Conservation (phyloP, 2,888 invertebrate genomes). For the Pandemis cinnamomeana region DNA sequence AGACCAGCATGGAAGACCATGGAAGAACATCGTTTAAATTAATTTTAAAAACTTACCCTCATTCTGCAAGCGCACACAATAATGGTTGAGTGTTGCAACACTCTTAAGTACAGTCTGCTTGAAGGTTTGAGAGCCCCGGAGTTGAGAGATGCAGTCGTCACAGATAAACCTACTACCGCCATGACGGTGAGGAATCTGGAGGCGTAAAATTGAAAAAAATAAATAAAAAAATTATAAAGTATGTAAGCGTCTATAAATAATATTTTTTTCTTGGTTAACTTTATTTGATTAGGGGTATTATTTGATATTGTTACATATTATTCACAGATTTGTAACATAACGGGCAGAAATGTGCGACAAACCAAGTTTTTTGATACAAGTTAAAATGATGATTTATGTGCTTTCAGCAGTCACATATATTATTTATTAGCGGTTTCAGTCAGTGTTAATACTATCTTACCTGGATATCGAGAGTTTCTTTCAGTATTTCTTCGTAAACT, state of each 20-base stretch:
- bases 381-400: neutral
- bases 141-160: constrained; percentile 52
- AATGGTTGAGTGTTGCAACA: constrained; percentile 21
- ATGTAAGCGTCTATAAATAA: no score
- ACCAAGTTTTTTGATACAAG: neutral
- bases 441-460: constrained; percentile 46
- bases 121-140: constrained; percentile 54
- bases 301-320: no score
- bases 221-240: no score
- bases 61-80: neutral
- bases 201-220: neutral
- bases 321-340: no score
- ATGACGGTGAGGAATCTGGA: constrained; percentile 42
- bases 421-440: neutral
- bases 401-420: neutral
- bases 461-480: constrained; percentile 59
- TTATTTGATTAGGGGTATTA: no score
- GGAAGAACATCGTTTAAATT: no score
- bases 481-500: constrained; percentile 57
- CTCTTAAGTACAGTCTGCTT: constrained; percentile 55
- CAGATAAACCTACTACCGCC: constrained; percentile 50
- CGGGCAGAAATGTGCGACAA: neutral
- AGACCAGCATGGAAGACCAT: no score
- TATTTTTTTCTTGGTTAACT: no score
- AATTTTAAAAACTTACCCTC: constrained; percentile 4